Percentiles rank a stretch among this genome's conserved stretches.
These are phyloP conservation scores for Eolophus roseicapilla DNA, from an alignment of 2,113 vertebrate genomes.

Conservation along the genomic window DNA sequence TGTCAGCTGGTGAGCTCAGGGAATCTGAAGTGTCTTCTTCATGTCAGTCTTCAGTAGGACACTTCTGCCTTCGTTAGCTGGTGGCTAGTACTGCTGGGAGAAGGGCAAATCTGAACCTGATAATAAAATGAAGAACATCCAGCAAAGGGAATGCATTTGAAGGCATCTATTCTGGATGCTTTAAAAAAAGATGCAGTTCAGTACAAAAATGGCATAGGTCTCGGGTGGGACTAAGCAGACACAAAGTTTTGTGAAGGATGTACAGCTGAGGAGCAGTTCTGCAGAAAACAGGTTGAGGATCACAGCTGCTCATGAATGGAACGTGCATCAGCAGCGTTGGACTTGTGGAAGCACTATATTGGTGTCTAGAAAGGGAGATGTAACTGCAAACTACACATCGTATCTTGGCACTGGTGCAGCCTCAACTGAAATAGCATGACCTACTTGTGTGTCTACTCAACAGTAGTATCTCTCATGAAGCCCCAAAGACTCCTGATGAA, in stretches of 20 bases:
- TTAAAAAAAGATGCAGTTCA: background rate
- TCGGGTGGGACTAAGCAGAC: background rate
- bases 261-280: background rate
- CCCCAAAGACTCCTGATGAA: background rate
- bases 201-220: background rate
- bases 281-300: background rate
- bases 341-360: background rate
- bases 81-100: background rate
- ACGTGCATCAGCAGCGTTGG: background rate
- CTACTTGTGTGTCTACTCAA: no score
- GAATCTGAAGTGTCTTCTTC: background rate
- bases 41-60: background rate
- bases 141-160: background rate
- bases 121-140: background rate
- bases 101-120: background rate
- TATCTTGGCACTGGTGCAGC: background rate
- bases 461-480: accelerated
- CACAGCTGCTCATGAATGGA: background rate
- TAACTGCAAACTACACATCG: background rate
- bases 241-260: background rate
- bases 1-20: background rate
- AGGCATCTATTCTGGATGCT: background rate
- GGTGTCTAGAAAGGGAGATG: background rate
- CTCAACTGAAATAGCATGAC: background rate
- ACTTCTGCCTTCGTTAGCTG: background rate